Conservation (phyloP, 2,113 vertebrate species). For the Chrysochloris asiatica region DNA sequence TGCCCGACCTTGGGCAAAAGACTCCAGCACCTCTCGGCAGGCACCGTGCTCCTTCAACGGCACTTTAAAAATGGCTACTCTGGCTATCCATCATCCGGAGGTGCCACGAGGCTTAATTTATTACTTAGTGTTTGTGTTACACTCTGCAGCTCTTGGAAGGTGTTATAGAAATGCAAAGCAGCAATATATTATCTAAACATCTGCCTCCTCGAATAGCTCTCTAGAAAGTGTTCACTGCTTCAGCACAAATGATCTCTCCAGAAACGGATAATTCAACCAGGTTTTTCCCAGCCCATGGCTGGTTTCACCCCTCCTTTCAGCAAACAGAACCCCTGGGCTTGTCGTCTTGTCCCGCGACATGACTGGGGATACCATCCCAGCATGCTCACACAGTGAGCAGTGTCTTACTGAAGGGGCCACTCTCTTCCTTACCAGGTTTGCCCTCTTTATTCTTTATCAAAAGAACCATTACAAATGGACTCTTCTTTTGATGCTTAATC, state of each 20-base stretch:
- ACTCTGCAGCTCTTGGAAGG: conserved; percentile 41
- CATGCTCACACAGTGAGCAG: rapidly evolving
- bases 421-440: rapidly evolving
- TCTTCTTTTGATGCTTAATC: background rate
- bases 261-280: conserved; percentile 16
- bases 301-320: background rate
- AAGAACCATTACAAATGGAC: background rate
- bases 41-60: conserved; percentile 20
- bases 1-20: conserved; percentile 38
- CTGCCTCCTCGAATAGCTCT: conserved; percentile 45
- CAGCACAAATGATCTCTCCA: conserved; percentile 43
- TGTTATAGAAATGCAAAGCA: conserved; percentile 47
- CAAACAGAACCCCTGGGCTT: background rate
- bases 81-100: background rate
- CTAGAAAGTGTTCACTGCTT: conserved; percentile 30
- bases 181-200: conserved; percentile 54
- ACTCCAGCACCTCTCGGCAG: conserved; percentile 37
- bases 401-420: no score
- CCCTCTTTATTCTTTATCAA: background rate
- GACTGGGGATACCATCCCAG: rapidly evolving
- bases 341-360: background rate
- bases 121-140: conserved; percentile 59
- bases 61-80: conserved; percentile 34
- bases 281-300: conserved; percentile 25
- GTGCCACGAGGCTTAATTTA: conserved; percentile 54